A percentile compares a stretch with the other conserved stretches of the same genome.
These are phyloP conservation scores for Agapornis roseicollis DNA, from an alignment of 2,113 vertebrate species.

Conservation along the genomic window DNA sequence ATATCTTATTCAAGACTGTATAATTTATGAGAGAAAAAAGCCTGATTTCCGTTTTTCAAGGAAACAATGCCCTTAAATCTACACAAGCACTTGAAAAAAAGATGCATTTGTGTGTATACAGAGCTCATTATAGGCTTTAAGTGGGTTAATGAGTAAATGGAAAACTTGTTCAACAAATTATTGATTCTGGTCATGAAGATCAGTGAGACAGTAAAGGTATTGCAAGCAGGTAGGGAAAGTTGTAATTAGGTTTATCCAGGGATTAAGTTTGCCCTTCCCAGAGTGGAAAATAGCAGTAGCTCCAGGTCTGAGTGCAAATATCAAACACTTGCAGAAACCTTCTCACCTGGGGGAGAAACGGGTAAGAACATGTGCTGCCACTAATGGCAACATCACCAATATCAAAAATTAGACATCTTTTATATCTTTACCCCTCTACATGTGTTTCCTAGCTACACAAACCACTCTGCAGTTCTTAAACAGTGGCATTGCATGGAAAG, in stretches of 20 bases:
- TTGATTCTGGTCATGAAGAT: neutral
- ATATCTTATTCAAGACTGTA: neutral
- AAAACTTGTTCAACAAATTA: constrained; percentile 48
- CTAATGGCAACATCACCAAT: neutral
- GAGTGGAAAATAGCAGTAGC: neutral
- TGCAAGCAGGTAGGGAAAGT: neutral
- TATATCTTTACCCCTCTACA: neutral
- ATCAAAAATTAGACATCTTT: neutral
- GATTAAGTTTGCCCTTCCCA: neutral
- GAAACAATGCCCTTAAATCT: constrained; percentile 28
- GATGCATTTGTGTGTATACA: neutral
- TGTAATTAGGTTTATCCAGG: neutral
- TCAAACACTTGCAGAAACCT: neutral
- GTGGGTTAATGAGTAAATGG: neutral
- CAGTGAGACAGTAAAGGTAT: neutral
- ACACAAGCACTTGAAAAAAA: neutral
- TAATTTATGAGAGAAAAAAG: neutral
- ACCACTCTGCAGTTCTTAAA: neutral
- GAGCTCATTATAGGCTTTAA: constrained; percentile 9
- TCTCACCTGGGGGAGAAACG: rapidly evolving
- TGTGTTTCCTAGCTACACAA: neutral
- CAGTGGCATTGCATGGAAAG: neutral
- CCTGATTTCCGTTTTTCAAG: neutral
- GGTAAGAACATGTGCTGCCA: neutral
- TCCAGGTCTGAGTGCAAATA: neutral